Conservation (phyloP, 2,888 invertebrate genomes). For the Phasia obesa region DNA sequence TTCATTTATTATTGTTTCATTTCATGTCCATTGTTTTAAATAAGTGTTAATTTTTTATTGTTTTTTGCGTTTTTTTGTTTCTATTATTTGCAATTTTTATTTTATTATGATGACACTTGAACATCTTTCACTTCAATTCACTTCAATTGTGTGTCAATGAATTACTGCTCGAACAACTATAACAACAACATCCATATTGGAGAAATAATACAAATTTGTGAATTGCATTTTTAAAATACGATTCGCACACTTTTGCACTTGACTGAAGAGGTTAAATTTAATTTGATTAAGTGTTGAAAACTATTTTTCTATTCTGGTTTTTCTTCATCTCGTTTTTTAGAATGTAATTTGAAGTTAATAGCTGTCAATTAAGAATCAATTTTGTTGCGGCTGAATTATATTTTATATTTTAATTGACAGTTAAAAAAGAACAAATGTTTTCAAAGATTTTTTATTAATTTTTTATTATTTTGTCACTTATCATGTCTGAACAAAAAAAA, state of each 20-base stretch:
- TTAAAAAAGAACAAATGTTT: slow-evolving; percentile 37
- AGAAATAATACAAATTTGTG: slow-evolving; percentile 41
- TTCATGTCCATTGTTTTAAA: slow-evolving; percentile 47
- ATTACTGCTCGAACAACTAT: slow-evolving; percentile 25
- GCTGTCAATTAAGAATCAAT: slow-evolving; percentile 60
- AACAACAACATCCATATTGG: slow-evolving; percentile 6
- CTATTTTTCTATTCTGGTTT: slow-evolving; percentile 50
- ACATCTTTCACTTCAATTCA: slow-evolving; percentile 67
- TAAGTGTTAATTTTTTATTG: slow-evolving; percentile 53
- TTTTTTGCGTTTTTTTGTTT: slow-evolving; percentile 43
- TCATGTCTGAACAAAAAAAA: too few relatives aligned
- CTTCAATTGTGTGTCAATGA: slow-evolving; percentile 59
- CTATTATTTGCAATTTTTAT: slow-evolving; percentile 24
- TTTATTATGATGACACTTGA: slow-evolving; percentile 65
- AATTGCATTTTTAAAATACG: slow-evolving; percentile 55
- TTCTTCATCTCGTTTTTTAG: background rate
- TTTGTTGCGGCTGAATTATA: slow-evolving; percentile 22
- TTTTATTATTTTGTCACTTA: background rate
- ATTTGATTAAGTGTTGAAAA: slow-evolving; percentile 65
- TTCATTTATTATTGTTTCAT: slow-evolving; percentile 46
- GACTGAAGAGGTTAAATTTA: slow-evolving; percentile 67
- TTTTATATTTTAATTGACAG: slow-evolving; percentile 43
- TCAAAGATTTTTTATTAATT: background rate
- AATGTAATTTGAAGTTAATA: slow-evolving; percentile 62
- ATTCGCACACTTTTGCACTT: slow-evolving; percentile 69